These are phyloP conservation scores for Halcyon leucocephala DNA, from an alignment of 2,797 vertebrate species.

Conservation along the genomic window DNA sequence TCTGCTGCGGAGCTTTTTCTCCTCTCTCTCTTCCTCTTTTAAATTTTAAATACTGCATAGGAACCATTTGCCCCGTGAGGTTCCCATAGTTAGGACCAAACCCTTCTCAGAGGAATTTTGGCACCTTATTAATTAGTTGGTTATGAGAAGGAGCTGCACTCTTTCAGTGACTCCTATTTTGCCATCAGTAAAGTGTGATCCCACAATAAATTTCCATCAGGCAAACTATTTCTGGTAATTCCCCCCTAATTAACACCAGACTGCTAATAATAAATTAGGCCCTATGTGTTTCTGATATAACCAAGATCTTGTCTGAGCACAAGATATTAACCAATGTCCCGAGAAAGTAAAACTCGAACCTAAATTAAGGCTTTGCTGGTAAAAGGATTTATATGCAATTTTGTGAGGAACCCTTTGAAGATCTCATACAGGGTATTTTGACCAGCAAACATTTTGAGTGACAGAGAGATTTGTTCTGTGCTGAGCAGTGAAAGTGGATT, in stretches of 20 bases:
- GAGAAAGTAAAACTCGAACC: slow-evolving; percentile 74
- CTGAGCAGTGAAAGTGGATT: slow-evolving; percentile 77
- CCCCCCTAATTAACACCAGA: slow-evolving; percentile 85
- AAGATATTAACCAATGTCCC: slow-evolving; percentile 70
- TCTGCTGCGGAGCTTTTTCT: slow-evolving; percentile 57
- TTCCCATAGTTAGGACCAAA: slow-evolving; percentile 78
- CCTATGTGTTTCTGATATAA: slow-evolving; percentile 85
- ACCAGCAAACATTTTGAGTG: slow-evolving; percentile 72
- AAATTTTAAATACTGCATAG: slow-evolving; percentile 79
- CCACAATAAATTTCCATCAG: slow-evolving; percentile 83
- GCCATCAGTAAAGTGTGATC: slow-evolving; percentile 82
- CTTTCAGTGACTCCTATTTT: slow-evolving; percentile 83
- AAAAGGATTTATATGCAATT: slow-evolving; percentile 76
- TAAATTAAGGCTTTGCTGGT: slow-evolving; percentile 80
- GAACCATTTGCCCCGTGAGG: slow-evolving; percentile 71
- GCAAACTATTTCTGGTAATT: slow-evolving; percentile 86
- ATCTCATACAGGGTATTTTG: slow-evolving; percentile 72
- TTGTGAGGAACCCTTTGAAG: slow-evolving; percentile 79
- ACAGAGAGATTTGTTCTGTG: slow-evolving; percentile 75
- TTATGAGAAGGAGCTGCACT: slow-evolving; percentile 82
- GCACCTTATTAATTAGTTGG: slow-evolving; percentile 84
- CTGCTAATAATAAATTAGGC: slow-evolving; percentile 82
- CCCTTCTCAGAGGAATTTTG: slow-evolving; percentile 80
- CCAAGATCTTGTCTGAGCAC: slow-evolving; percentile 82
- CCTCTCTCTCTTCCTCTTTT: slow-evolving; percentile 74